These are phyloP conservation scores for Artibeus jamaicensis DNA, from an alignment of 2,797 vertebrate species.

Conservation along the genomic window DNA sequence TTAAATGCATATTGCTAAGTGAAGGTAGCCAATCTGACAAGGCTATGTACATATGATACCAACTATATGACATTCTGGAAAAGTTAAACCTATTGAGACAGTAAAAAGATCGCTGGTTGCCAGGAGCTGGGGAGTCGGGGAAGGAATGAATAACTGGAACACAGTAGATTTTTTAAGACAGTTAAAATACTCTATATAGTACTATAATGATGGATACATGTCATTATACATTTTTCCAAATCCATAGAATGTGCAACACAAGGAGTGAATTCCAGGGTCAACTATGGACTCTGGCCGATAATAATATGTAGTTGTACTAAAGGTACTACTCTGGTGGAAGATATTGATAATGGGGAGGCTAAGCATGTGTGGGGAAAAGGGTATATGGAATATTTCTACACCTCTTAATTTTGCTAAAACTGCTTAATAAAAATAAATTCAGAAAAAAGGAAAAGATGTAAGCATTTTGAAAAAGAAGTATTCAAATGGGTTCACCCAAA, in stretches of 20 bases:
- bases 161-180: background rate
- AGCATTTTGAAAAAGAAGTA: conserved; percentile 10
- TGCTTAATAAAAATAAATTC: background rate
- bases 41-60: background rate
- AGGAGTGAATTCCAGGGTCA: background rate
- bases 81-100: background rate
- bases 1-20: background rate
- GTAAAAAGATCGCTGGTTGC: background rate
- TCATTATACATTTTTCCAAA: background rate
- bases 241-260: background rate
- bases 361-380: background rate
- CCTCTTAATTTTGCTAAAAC: background rate
- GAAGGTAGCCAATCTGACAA: background rate
- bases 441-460: background rate
- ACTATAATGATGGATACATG: background rate
- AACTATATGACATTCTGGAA: background rate
- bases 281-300: background rate
- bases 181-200: background rate
- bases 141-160: background rate
- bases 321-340: background rate
- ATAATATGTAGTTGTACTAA: background rate
- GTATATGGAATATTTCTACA: background rate
- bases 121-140: background rate
- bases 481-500: background rate
- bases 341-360: background rate